Evolutionary conservation across 2,797 vertebrate genomes (phyloP).

Genomic region (Atherinosoma microstoma): DNA sequence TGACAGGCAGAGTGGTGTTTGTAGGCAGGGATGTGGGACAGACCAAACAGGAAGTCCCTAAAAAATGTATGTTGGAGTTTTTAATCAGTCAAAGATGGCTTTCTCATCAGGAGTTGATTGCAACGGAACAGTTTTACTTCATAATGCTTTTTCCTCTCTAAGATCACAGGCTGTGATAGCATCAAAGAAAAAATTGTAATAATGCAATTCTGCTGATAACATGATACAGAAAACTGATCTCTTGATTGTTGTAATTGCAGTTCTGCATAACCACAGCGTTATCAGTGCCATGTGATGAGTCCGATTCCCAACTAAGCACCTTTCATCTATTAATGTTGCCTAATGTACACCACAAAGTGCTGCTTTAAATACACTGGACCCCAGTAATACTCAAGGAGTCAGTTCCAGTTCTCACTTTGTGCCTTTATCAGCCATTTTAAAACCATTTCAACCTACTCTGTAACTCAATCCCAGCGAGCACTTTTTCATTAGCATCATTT

Average conservation of each 20-base stretch:
- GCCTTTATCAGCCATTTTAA: conserved; percentile 60
- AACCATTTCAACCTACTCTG: conserved; percentile 65
- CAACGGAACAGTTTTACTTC: conserved; percentile 69
- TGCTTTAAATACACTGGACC: conserved; percentile 35
- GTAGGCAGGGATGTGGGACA: conserved; percentile 78
- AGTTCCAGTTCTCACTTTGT: conserved; percentile 44
- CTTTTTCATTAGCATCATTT: conserved; percentile 73
- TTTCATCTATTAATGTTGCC: conserved; percentile 52
- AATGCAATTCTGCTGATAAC: conserved; percentile 65
- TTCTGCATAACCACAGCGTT: conserved; percentile 50
- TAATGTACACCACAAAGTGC: conserved; percentile 30
- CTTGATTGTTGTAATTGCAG: conserved; percentile 68
- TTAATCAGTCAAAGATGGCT: conserved; percentile 83
- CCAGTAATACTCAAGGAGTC: conserved; percentile 22
- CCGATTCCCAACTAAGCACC: conserved; percentile 46
- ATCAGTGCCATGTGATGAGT: conserved; percentile 56
- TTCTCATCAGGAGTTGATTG: conserved; percentile 78
- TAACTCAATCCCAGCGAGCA: conserved; percentile 70
- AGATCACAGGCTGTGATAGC: conserved; percentile 72
- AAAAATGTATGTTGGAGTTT: conserved; percentile 80
- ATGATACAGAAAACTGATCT: conserved; percentile 61
- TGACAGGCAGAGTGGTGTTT: conserved; percentile 54
- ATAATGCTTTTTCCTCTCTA: conserved; percentile 72
- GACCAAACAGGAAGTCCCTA: conserved; percentile 87
- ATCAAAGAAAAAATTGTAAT: conserved; percentile 71